Conservation (phyloP, 1,140 invertebrate species). For the Bursaphelenchus mucronatus region DNA sequence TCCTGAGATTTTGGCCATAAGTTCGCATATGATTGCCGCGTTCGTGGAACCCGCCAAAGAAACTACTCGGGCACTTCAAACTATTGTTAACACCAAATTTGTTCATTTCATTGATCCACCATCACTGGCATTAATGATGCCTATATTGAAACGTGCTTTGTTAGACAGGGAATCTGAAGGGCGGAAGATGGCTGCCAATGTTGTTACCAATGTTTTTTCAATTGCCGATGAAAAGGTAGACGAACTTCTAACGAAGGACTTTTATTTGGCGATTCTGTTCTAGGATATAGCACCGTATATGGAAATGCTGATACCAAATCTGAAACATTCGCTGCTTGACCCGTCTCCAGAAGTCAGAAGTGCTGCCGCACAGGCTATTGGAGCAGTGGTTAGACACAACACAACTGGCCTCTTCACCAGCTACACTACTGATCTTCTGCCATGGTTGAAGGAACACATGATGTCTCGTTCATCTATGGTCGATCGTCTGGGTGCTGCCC, state of each 20-base stretch:
- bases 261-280: slow-evolving; percentile 1
- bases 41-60: slow-evolving; percentile 93
- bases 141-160: slow-evolving; percentile 84
- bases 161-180: slow-evolving; percentile 94
- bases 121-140: slow-evolving; percentile 96
- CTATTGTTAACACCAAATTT: slow-evolving; percentile 90
- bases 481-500: slow-evolving; percentile 92
- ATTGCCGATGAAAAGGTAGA: slow-evolving; percentile 86
- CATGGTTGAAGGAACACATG: slow-evolving; percentile 97
- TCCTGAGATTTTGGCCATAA: slow-evolving; percentile 85
- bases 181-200: slow-evolving; percentile 92
- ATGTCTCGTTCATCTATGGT: slow-evolving; percentile 90
- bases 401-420: slow-evolving; percentile 6
- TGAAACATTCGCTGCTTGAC: slow-evolving; percentile 91
- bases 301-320: slow-evolving; percentile 87
- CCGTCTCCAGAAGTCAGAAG: slow-evolving; percentile 91
- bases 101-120: slow-evolving; percentile 99
- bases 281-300: slow-evolving; percentile 88
- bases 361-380: slow-evolving; percentile 85
- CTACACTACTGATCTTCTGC: slow-evolving; percentile 76
- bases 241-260: neutral
- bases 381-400: slow-evolving; percentile 85
- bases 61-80: slow-evolving; percentile 79
- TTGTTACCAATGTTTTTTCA: slow-evolving; percentile 99
- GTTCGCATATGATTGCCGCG: slow-evolving; percentile 84